Evolutionary conservation across 2,888 invertebrate species (phyloP).

Genomic region (Augiades crinisus): DNA sequence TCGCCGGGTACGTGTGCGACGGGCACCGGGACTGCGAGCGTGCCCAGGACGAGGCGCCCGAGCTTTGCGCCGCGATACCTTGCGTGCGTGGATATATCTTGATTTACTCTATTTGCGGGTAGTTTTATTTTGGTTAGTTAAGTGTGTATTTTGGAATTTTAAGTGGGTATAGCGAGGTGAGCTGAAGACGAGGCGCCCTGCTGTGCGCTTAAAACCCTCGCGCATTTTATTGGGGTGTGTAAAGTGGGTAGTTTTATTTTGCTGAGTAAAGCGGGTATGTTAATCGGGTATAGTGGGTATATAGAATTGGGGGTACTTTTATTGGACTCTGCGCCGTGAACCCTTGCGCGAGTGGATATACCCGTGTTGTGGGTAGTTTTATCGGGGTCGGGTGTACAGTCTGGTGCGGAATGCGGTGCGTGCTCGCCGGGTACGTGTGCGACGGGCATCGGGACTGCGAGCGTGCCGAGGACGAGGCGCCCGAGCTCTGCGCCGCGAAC

Average conservation of each 20-base stretch:
- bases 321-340: too few relatives aligned
- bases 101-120: background rate
- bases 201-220: too few relatives aligned
- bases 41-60: constrained; percentile 58
- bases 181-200: too few relatives aligned
- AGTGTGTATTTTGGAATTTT: too few relatives aligned
- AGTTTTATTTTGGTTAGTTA: background rate
- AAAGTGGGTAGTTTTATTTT: too few relatives aligned
- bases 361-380: constrained; percentile 50
- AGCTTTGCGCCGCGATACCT: constrained; percentile 48
- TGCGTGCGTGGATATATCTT: constrained; percentile 46
- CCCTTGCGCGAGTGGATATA: too few relatives aligned
- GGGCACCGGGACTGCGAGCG: constrained; percentile 57
- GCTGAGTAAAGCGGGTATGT: too few relatives aligned
- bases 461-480: constrained; percentile 57
- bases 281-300: too few relatives aligned
- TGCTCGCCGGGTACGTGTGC: constrained; percentile 66
- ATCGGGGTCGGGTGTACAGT: constrained; percentile 60
- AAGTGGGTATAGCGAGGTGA: too few relatives aligned
- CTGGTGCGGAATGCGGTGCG: constrained; percentile 64
- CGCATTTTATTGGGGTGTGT: too few relatives aligned
- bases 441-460: constrained; percentile 65
- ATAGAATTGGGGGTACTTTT: too few relatives aligned
- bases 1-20: constrained; percentile 68
- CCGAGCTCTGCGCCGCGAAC: constrained; percentile 45